Base-by-base conservation (phyloP, 2,888 invertebrate species). In the Aromia moschata region DNA sequence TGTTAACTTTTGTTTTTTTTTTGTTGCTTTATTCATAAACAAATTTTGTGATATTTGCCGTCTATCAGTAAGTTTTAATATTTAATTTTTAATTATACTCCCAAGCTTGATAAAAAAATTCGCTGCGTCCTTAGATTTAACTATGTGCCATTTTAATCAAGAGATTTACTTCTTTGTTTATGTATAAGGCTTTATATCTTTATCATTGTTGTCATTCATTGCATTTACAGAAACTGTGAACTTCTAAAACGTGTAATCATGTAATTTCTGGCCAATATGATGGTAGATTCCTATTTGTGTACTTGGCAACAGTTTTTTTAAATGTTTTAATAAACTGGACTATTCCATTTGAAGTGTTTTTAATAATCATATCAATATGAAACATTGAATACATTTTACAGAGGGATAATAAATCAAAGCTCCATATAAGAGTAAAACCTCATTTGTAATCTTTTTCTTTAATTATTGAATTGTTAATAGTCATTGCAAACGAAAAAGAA, bases 71-170 rank as follows among this genome's bases (percentile, higher is more conserved):
- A 40, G 30, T n/a, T 30, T 30, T 49, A 40, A 14, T 30, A 20
- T 20, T 45, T 18, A 14, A 14, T 20, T 4, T 37, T 56, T 56
- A 36, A 53, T 46, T 55, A 5, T 40, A 54, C 55, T 57, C 17
- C 17, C 44, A 62, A 54, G 43, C 54, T 53, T 59, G 46, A 54
- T 54, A 46, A 37, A 41, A 47, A 47, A 58, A 40, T 55, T 18
- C 44, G 52, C 53, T 55, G 36, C 16, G 37, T 57, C 43, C 57
- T 36, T 53, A 56, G 46, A 56, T 51, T 45, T 41, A 43, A 47
- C 56, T 60, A 61, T 60, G 60, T 64, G 64, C 64, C 60, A 64
- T 60, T 60, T 54, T 51, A 60, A 52, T 59, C 52, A 56, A 56
- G 58, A 55, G 36, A 10, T 33, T 45, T 53, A 56, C 37, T 54